A percentile compares a stretch with the other conserved stretches of the same genome.
Evolutionary conservation across 1,140 invertebrate species (phyloP).

Genomic region (Camponotus floridanus): DNA sequence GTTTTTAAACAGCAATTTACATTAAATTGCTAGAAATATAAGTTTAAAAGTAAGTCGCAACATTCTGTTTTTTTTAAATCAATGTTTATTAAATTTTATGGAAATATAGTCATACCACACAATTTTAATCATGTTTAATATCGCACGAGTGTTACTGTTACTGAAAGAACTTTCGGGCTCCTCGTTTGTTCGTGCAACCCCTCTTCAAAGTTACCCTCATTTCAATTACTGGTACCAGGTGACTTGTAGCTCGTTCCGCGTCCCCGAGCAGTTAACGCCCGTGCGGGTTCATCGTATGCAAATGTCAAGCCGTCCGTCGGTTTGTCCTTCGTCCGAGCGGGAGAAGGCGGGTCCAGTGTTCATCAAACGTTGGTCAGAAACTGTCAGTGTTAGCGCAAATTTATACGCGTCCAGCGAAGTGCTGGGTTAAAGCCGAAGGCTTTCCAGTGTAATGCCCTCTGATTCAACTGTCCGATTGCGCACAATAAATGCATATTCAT

Average conservation of each 20-base stretch:
- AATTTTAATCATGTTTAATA: conserved; percentile 42
- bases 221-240: conserved; percentile 82
- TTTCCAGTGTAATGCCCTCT: not conserved
- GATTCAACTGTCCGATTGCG: not conserved
- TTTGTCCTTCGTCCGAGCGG: conserved; percentile 65
- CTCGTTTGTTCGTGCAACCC: conserved; percentile 72
- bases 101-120: not conserved
- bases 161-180: conserved; percentile 71
- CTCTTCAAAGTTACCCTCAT: conserved; percentile 78
- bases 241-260: conserved; percentile 80
- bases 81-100: conserved; percentile 22
- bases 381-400: conserved; percentile 27
- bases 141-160: not conserved
- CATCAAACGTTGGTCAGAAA: conserved; percentile 72
- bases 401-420: conserved; percentile 15
- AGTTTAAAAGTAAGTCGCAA: not conserved
- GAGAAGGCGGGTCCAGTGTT: conserved; percentile 66
- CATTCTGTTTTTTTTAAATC: not conserved
- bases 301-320: conserved; percentile 80
- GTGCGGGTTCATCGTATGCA: conserved; percentile 79
- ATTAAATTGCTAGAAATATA: not conserved
- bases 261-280: conserved; percentile 80
- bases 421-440: not conserved
- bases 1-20: not conserved
- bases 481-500: conserved; percentile 8